phyloP scores from a whole-genome alignment of 37 sponge, comb jelly and placozoan species.

The Halichondria panicea region DNA sequence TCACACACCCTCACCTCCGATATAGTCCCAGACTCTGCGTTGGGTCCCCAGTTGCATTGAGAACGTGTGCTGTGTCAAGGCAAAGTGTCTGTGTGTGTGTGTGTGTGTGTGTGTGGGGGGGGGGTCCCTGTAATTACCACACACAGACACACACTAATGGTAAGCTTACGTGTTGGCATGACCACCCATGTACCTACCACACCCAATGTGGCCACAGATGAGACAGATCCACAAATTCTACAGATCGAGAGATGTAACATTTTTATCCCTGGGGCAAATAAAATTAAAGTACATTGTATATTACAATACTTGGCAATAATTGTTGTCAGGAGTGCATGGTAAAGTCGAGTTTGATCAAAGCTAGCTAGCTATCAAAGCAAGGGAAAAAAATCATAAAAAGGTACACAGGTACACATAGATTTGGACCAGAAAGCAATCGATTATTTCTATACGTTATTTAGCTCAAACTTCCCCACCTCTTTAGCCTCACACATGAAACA shows the following conservation, averaged over 20 bases:
- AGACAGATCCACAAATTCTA: slow-evolving; percentile 97
- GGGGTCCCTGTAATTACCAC: not conserved
- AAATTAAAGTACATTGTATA: not conserved
- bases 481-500: slow-evolving; percentile 71
- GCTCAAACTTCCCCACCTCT: slow-evolving; percentile 68
- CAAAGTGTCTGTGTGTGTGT: slow-evolving; percentile 63
- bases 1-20: slow-evolving; percentile 62
- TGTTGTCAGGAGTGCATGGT: too few relatives aligned
- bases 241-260: not conserved
- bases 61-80: slow-evolving; percentile 89
- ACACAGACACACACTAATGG: not conserved
- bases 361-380: too few relatives aligned
- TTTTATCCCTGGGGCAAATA: not conserved
- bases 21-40: slow-evolving; percentile 96
- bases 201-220: slow-evolving; percentile 96
- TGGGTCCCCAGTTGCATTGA: slow-evolving; percentile 87
- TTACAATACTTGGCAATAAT: too few relatives aligned
- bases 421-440: too few relatives aligned
- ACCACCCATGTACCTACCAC: slow-evolving; percentile 90
- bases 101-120: slow-evolving; percentile 8
- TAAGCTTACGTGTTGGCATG: slow-evolving; percentile 77
- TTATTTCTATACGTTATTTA: too few relatives aligned
- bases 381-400: not conserved
- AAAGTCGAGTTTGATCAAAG: too few relatives aligned
- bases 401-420: not conserved